Conservation (phyloP, 2,113 vertebrate genomes). For the Tachysurus fulvidraco region DNA sequence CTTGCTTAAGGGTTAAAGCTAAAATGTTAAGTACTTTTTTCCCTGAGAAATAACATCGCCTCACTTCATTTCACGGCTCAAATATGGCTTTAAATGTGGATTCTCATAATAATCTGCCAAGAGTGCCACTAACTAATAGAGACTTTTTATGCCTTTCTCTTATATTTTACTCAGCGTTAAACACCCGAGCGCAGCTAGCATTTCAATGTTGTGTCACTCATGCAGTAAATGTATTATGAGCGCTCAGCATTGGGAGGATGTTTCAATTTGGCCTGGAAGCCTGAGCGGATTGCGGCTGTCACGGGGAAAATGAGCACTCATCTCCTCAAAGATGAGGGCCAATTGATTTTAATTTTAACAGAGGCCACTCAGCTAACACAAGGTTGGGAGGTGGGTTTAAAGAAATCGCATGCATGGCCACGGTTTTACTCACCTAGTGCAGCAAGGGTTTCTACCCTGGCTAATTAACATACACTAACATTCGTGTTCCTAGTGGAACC, state of each 20-base stretch:
- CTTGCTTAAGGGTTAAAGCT: not conserved
- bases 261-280: slow-evolving; percentile 20
- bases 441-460: not conserved
- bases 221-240: not conserved
- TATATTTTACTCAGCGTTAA: not conserved
- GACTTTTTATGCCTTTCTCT: not conserved
- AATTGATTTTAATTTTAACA: slow-evolving; percentile 38
- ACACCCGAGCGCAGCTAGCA: not conserved
- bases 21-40: not conserved
- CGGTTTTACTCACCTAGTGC: not conserved
- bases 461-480: slow-evolving; percentile 14
- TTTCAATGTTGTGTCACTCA: slow-evolving; percentile 8
- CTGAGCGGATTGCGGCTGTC: slow-evolving; percentile 25
- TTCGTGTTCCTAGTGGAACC: not conserved
- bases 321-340: not conserved
- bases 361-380: not conserved
- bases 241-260: slow-evolving; percentile 33
- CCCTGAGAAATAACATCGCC: not conserved
- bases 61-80: not conserved
- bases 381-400: slow-evolving; percentile 6
- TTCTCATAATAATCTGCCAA: not conserved
- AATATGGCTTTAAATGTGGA: not conserved
- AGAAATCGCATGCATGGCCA: not conserved
- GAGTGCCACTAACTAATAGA: not conserved
- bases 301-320: slow-evolving; percentile 26